phyloP scores from a whole-genome alignment of 2,113 vertebrate genomes.

The Hiodon alosoides region DNA sequence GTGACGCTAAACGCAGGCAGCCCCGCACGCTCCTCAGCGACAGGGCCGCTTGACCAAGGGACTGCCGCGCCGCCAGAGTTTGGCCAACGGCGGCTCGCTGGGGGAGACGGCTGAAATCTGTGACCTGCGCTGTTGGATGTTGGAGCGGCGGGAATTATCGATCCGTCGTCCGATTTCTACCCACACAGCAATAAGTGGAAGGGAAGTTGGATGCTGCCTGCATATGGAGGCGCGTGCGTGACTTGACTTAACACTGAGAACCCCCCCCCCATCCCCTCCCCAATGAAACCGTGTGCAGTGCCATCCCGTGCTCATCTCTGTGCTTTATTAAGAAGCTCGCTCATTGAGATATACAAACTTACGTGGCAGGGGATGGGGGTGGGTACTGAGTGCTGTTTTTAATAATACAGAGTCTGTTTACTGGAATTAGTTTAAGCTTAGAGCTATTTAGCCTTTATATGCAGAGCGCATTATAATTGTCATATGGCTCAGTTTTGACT shows the following conservation, averaged over 20 bases:
- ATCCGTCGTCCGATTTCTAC: conserved; percentile 5
- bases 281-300: background rate
- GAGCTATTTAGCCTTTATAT: background rate
- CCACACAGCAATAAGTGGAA: background rate
- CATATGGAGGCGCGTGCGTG: background rate
- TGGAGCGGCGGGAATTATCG: background rate
- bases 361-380: background rate
- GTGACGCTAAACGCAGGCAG: background rate
- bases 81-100: background rate
- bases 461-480: conserved; percentile 3
- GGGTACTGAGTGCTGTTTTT: background rate
- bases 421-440: background rate
- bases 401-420: background rate
- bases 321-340: background rate
- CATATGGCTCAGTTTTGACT: conserved; percentile 3
- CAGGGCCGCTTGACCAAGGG: background rate
- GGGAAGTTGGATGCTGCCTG: background rate
- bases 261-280: too few relatives aligned
- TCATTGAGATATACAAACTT: background rate
- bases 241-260: background rate
- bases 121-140: background rate
- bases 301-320: background rate
- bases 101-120: background rate
- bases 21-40: background rate
- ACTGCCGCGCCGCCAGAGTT: background rate